Conservation (phyloP, 2,888 invertebrate species). For the Lymantria dispar region DNA sequence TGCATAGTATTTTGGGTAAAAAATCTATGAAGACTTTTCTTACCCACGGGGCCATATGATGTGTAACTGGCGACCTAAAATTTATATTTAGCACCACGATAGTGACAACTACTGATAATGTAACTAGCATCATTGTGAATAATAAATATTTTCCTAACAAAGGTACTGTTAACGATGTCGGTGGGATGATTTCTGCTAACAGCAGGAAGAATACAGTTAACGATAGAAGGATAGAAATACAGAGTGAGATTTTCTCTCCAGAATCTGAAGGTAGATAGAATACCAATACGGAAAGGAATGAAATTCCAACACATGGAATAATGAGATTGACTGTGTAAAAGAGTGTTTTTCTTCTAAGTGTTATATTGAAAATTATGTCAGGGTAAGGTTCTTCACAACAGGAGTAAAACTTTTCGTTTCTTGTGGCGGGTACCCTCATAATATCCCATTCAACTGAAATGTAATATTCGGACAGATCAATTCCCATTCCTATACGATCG, state of each 20-base stretch:
- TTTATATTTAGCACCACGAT: conserved; percentile 97
- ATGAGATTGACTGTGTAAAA: conserved; percentile 99
- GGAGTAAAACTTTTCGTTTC: conserved; percentile 96
- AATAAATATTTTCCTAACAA: conserved; percentile 95
- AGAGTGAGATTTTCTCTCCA: conserved; percentile 98
- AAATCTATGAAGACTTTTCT: conserved; percentile 92
- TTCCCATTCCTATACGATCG: conserved; percentile 93
- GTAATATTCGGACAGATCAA: conserved; percentile 96
- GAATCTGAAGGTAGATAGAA: conserved; percentile 99
- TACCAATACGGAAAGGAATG: conserved; percentile 97
- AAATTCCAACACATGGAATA: conserved; percentile 98
- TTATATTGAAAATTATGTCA: conserved; percentile 99
- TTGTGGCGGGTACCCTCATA: conserved; percentile 94
- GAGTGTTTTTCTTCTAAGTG: conserved; percentile 95
- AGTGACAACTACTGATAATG: conserved; percentile 95
- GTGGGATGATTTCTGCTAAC: conserved; percentile 96
- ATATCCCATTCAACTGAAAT: conserved; percentile 99
- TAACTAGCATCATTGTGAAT: conserved; percentile 97
- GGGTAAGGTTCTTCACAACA: conserved; percentile 98
- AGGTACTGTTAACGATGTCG: conserved; percentile 95
- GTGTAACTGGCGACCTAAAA: conserved; percentile 95
- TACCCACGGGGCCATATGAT: conserved; percentile 96
- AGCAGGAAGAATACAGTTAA: conserved; percentile 97
- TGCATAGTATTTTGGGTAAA: conserved; percentile 93
- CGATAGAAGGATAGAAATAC: conserved; percentile 96